A percentile compares a stretch with the other conserved stretches of the same genome.
These are phyloP conservation scores for Gadopsis marmoratus DNA, from an alignment of 2,797 vertebrate genomes.

Conservation along the genomic window DNA sequence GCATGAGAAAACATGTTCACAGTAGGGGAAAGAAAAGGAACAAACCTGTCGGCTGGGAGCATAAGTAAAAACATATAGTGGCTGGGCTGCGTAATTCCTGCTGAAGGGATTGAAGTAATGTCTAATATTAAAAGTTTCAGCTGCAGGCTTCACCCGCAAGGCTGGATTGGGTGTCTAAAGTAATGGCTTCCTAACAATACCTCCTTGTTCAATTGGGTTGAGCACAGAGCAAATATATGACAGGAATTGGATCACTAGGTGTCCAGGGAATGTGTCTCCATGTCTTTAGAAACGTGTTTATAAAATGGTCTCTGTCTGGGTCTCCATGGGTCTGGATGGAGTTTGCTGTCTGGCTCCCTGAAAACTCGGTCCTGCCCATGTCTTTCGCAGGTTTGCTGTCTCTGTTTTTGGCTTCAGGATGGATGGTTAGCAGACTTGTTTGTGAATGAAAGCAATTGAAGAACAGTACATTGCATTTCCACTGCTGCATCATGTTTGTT, in stretches of 20 bases:
- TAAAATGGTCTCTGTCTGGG: constrained; percentile 51
- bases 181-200: constrained; percentile 76
- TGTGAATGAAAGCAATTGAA: constrained; percentile 58
- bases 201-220: constrained; percentile 72
- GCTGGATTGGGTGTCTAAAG: constrained; percentile 69
- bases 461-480: constrained; percentile 51
- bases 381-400: constrained; percentile 52
- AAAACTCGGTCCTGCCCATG: constrained; percentile 42
- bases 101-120: constrained; percentile 73
- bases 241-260: constrained; percentile 72
- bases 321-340: constrained; percentile 55
- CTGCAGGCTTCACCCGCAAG: constrained; percentile 64
- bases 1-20: constrained; percentile 75
- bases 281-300: constrained; percentile 66
- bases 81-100: constrained; percentile 57
- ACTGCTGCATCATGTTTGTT: constrained; percentile 44
- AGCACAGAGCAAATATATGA: constrained; percentile 76
- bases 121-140: constrained; percentile 81
- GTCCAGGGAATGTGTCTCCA: constrained; percentile 63
- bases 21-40: constrained; percentile 74
- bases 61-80: constrained; percentile 74
- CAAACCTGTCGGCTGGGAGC: constrained; percentile 66
- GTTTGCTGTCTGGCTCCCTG: constrained; percentile 56
- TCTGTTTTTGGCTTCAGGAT: constrained; percentile 51
- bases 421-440: constrained; percentile 69